These are phyloP conservation scores for Triplophysa dalaica DNA, from an alignment of 2,113 vertebrate species.

Conservation along the genomic window DNA sequence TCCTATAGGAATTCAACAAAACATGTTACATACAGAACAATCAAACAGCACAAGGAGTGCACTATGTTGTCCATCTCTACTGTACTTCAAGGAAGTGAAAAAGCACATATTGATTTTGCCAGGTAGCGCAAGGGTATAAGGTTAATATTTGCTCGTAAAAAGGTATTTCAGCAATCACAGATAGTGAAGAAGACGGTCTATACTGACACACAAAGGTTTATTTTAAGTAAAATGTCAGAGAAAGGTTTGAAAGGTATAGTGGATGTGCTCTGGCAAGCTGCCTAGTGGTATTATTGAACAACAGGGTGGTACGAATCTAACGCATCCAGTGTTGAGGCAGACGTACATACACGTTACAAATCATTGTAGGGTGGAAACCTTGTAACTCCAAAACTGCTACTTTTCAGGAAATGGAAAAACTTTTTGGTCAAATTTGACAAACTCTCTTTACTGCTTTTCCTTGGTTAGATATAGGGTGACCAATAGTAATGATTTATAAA, in stretches of 20 bases:
- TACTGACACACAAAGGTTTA: background rate
- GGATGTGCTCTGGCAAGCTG: background rate
- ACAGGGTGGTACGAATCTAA: no score
- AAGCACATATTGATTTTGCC: background rate
- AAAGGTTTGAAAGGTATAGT: background rate
- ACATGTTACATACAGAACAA: background rate
- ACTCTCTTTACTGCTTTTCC: no score
- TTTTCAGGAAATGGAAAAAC: no score
- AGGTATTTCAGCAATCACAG: background rate
- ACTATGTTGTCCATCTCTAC: constrained; percentile 11
- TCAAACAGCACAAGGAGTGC: background rate
- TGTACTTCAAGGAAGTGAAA: background rate
- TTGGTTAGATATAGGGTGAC: no score
- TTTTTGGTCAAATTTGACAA: no score
- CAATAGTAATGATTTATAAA: no score
- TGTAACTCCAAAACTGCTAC: no score
- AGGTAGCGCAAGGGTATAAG: background rate
- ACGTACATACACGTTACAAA: no score
- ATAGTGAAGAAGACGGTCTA: background rate
- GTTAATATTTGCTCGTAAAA: background rate
- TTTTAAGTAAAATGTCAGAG: background rate
- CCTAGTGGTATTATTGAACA: background rate
- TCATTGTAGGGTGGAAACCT: no score
- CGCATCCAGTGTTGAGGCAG: no score
- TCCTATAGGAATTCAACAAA: background rate